phyloP scores from a whole-genome alignment of 2,888 invertebrate species.

The Stenoptilia bipunctidactyla region DNA sequence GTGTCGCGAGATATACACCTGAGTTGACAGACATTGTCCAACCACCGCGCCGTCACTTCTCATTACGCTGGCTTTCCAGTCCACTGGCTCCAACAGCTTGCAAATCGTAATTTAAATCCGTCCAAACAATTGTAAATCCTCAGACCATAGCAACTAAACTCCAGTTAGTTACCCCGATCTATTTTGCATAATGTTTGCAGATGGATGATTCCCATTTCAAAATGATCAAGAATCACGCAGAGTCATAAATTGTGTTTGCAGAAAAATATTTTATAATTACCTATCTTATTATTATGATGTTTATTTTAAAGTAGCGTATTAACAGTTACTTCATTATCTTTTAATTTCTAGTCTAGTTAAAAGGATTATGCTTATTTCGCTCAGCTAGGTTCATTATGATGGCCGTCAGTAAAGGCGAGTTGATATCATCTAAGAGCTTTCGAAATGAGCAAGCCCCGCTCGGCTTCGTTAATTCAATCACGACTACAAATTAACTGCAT shows the following conservation, averaged over 20 bases:
- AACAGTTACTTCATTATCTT: no score
- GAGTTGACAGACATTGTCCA: conserved; percentile 29
- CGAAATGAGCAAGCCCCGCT: conserved; percentile 32
- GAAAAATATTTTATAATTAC: no score
- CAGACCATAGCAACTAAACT: no score
- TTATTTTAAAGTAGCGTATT: no score
- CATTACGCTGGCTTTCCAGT: conserved; percentile 25
- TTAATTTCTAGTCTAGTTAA: no score
- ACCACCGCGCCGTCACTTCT: conserved; percentile 40
- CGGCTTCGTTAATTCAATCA: conserved; percentile 52
- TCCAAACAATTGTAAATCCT: conserved; percentile 14
- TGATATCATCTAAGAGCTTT: conserved; percentile 38
- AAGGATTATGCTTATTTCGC: no score
- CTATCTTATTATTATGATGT: no score
- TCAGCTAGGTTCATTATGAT: conserved; percentile 18
- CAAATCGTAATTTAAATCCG: conserved; percentile 18
- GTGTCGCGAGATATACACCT: conserved; percentile 29
- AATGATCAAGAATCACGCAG: conserved; percentile 31
- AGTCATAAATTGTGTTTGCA: conserved; percentile 31
- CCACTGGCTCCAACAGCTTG: conserved; percentile 26
- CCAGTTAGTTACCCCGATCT: no score
- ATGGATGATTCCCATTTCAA: conserved; percentile 30
- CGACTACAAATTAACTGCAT: conserved; percentile 46
- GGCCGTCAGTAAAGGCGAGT: conserved; percentile 22
- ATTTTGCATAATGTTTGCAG: conserved; percentile 30